These are phyloP conservation scores for Prionace glauca DNA, from an alignment of 2,797 vertebrate genomes.

Conservation along the genomic window DNA sequence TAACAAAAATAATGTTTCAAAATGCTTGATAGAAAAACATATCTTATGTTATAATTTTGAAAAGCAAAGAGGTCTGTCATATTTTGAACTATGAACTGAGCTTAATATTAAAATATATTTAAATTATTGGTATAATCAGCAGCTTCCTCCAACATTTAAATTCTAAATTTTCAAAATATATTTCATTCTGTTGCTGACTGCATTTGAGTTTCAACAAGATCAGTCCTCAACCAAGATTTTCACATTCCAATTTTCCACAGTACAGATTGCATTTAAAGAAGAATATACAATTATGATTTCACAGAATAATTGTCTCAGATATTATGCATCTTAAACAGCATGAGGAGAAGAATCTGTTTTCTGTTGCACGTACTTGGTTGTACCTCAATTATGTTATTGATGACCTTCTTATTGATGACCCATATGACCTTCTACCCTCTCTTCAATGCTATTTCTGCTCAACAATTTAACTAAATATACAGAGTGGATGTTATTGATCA, in stretches of 20 bases:
- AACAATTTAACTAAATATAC: constrained; percentile 24
- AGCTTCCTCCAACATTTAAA: not conserved
- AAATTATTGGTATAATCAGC: not conserved
- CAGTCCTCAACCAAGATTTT: not conserved
- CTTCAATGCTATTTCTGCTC: not conserved
- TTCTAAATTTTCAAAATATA: not conserved
- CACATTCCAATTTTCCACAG: not conserved
- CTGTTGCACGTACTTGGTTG: not conserved
- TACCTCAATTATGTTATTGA: constrained; percentile 22
- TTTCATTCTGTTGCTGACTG: not conserved
- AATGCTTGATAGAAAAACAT: not conserved
- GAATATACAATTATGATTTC: not conserved
- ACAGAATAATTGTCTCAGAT: not conserved
- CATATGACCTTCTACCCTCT: too few relatives aligned
- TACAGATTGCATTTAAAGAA: not conserved
- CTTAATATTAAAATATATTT: not conserved
- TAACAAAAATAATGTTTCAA: not conserved
- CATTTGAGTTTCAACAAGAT: not conserved
- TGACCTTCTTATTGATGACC: constrained; percentile 1
- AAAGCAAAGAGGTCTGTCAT: not conserved
- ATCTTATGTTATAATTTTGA: not conserved
- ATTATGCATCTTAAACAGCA: not conserved
- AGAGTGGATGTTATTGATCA: constrained; percentile 21
- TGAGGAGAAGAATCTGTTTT: not conserved
- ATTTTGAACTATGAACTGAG: not conserved